Conservation (phyloP, 2,113 vertebrate genomes). For the Myrmophylax atrothorax region DNA sequence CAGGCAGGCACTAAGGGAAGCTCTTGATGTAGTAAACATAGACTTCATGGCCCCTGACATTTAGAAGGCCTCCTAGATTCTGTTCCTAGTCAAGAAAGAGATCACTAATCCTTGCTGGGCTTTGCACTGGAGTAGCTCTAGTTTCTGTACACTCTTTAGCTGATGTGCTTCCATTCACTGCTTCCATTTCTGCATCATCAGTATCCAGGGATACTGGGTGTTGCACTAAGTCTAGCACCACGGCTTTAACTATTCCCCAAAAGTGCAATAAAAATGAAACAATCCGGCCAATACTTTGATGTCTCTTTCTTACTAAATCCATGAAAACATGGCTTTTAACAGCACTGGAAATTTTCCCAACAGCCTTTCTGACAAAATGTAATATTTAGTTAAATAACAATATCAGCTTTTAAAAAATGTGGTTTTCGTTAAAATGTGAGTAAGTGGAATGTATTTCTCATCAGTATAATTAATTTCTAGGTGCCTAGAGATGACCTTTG, state of each 20-base stretch:
- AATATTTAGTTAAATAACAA: slow-evolving; percentile 13
- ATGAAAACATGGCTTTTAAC: neutral
- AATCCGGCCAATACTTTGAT: slow-evolving; percentile 21
- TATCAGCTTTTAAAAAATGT: neutral
- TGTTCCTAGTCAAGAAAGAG: neutral
- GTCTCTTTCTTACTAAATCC: slow-evolving; percentile 21
- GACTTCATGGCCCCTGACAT: neutral
- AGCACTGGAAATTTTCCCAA: neutral
- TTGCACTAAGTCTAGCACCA: neutral
- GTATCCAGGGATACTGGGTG: neutral
- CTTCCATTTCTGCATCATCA: neutral
- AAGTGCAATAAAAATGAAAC: neutral
- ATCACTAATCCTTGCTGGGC: neutral
- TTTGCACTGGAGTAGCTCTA: neutral
- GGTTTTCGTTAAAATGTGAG: neutral
- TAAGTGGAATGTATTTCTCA: neutral
- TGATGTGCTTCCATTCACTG: neutral
- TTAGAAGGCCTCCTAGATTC: neutral
- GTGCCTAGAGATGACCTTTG: neutral
- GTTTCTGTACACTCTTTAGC: neutral
- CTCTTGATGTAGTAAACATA: neutral
- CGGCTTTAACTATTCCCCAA: slow-evolving; percentile 1
- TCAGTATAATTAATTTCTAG: neutral
- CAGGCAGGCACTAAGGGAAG: neutral
- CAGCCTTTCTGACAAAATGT: neutral